phyloP scores from a whole-genome alignment of 2,888 invertebrate genomes.

The Leptopilina syphax region DNA sequence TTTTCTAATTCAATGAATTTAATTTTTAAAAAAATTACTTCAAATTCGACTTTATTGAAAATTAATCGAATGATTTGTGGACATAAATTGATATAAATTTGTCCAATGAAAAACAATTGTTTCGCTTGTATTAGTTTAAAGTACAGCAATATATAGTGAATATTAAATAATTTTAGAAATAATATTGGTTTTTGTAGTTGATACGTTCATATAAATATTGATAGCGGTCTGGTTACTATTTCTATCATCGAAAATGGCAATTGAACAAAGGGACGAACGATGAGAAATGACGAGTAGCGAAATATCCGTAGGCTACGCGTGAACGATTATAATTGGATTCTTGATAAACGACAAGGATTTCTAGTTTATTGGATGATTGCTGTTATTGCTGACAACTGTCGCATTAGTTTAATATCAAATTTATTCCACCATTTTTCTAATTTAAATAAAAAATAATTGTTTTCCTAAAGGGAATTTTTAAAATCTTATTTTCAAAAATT shows the following conservation, averaged over 20 bases:
- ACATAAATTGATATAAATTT: no score
- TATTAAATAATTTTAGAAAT: no score
- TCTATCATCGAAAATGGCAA: slow-evolving; percentile 24
- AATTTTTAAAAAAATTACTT: no score
- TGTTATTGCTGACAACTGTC: slow-evolving; percentile 38
- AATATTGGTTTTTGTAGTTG: no score
- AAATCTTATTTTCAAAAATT: no score
- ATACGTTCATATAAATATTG: neutral
- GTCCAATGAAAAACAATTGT: no score
- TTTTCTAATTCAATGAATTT: no score
- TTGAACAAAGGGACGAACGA: slow-evolving; percentile 18
- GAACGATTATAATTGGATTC: slow-evolving; percentile 33
- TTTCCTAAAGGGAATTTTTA: neutral
- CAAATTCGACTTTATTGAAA: no score
- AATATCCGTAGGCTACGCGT: slow-evolving; percentile 15
- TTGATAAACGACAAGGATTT: slow-evolving; percentile 39
- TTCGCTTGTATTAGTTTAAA: no score
- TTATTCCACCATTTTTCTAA: neutral
- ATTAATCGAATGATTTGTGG: no score
- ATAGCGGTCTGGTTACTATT: neutral
- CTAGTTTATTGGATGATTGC: slow-evolving; percentile 50
- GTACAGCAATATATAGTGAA: no score
- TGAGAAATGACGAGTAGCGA: slow-evolving; percentile 14
- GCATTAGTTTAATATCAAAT: neutral
- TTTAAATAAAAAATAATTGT: neutral